Conservation (phyloP, 2,797 vertebrate species). For the Danio aesculapii region DNA sequence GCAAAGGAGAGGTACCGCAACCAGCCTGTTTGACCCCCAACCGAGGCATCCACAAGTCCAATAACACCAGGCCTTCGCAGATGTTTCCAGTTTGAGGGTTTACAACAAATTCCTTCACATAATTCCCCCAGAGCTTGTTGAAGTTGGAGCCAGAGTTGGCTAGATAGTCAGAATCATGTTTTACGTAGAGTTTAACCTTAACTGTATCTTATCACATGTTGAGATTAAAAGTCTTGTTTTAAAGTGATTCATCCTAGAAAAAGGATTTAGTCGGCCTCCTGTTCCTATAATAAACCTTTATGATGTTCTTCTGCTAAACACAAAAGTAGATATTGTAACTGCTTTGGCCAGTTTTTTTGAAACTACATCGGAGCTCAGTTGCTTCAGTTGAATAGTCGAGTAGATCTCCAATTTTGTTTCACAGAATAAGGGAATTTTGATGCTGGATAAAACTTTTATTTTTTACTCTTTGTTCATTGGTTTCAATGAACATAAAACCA, state of each 20-base stretch:
- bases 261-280: background rate
- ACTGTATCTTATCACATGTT: conserved; percentile 68
- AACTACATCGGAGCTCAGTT: background rate
- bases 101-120: conserved; percentile 78
- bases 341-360: background rate
- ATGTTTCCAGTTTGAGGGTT: conserved; percentile 82
- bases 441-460: no score
- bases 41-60: conserved; percentile 63
- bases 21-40: conserved; percentile 46
- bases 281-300: background rate
- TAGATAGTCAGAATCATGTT: conserved; percentile 60
- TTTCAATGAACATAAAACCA: no score
- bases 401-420: background rate
- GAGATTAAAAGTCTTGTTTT: conserved; percentile 1
- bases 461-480: no score
- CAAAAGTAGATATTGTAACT: background rate
- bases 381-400: background rate
- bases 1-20: conserved; percentile 40
- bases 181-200: conserved; percentile 57
- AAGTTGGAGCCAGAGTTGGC: conserved; percentile 66
- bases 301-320: background rate
- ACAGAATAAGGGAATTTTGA: background rate
- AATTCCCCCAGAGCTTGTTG: conserved; percentile 74
- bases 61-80: conserved; percentile 68
- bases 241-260: background rate